Evolutionary conservation across 1,140 invertebrate genomes (phyloP), one percentile per base, ranked within the genome.

Genomic region (Nylanderia fulva): DNA sequence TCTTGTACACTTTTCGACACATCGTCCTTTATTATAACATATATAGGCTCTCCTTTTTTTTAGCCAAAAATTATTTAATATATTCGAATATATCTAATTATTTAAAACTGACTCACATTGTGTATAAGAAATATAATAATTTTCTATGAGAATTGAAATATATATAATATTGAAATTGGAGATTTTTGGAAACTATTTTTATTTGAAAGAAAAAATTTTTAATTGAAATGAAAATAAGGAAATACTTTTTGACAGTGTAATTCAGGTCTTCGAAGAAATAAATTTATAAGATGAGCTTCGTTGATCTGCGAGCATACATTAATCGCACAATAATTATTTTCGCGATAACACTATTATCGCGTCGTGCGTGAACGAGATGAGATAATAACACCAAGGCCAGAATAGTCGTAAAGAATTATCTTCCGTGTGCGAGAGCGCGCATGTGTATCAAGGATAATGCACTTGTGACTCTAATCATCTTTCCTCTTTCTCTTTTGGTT

Each of bases 341-440:
- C 18, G 52, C 21, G 24, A 36, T 29, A 72, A 36, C 15, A 36
- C 24, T 56, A 84, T 69, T 71, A 71, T 18, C 29, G 45, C 45
- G 18, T 45, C 58, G 2, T 21, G 15, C 36, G 66, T 39, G 21
- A 58, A 45, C 56, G 24, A 58, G 39, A 27, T 27, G 61, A 83
- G 60, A 63, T 79, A 79, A 79, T 48, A 61, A 64, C 18, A 48
- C 11, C 60, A 85, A 85, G 68, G 58, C 7, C 13, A 58, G 66
- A 33, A 68, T 66, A 48, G 85, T 24, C 18, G 48, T 61, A 69
- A 56, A 83, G 24, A 63, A 71, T 85, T 75, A 72, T 71, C 48
- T 68, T 48, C 15, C 7, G 7, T 11, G 5, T 18, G 9, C 15
- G 36, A 61, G 11, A 15, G 29, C 21, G 33, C 48, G 42, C n/a